phyloP scores from a whole-genome alignment of 2,113 vertebrate species.

The Pristiophorus japonicus region DNA sequence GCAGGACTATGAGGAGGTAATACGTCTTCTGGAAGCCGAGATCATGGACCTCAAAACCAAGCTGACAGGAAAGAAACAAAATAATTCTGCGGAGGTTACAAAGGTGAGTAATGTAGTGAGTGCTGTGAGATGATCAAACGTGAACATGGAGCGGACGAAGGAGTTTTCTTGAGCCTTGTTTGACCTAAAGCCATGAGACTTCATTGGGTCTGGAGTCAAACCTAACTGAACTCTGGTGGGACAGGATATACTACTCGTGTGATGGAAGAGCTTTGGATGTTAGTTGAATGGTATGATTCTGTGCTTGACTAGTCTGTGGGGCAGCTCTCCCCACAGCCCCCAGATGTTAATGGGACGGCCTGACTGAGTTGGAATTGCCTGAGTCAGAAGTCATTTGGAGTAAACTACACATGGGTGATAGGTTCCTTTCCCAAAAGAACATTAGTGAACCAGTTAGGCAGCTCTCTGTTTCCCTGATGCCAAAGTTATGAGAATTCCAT shows the following conservation, averaged over 20 bases:
- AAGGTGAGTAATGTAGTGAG: slow-evolving; percentile 35
- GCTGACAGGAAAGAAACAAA: slow-evolving; percentile 56
- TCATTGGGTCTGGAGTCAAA: neutral
- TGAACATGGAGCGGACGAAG: neutral
- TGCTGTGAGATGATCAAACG: neutral
- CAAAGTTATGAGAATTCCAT: neutral
- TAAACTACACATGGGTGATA: neutral
- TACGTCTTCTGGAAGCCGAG: slow-evolving; percentile 78
- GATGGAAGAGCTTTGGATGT: neutral
- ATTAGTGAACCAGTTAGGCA: neutral
- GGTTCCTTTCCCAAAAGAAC: neutral
- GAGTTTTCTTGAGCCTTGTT: neutral
- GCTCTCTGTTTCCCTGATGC: neutral
- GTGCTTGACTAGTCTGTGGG: neutral
- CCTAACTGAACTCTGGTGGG: no score
- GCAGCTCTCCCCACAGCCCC: neutral
- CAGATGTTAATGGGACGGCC: neutral
- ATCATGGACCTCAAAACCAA: slow-evolving; percentile 79
- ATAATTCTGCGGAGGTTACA: slow-evolving; percentile 48
- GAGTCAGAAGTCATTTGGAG: neutral
- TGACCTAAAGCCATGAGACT: neutral
- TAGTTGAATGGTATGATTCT: neutral
- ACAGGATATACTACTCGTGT: neutral
- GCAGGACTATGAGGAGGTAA: slow-evolving; percentile 84
- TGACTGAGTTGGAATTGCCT: neutral